phyloP scores from a whole-genome alignment of 2,797 vertebrate genomes.

The Yasuhikotakia modesta region DNA sequence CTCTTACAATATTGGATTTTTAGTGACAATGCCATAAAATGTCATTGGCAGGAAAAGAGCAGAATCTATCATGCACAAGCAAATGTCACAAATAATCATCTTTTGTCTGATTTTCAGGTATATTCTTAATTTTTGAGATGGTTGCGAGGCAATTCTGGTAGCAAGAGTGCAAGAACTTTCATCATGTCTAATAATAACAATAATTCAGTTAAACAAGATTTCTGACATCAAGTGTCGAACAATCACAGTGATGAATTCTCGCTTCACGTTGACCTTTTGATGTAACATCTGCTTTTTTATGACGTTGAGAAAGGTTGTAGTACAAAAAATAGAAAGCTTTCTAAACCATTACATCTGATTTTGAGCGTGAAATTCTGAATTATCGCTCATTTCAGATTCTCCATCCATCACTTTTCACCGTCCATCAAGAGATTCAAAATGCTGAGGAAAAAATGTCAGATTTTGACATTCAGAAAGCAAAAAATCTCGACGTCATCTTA shows the following conservation, averaged over 20 bases:
- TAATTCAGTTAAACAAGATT: not conserved
- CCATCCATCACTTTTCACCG: not conserved
- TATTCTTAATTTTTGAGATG: slow-evolving; percentile 26
- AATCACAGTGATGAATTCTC: not conserved
- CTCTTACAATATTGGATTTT: slow-evolving; percentile 75
- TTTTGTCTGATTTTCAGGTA: slow-evolving; percentile 63
- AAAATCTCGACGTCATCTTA: slow-evolving; percentile 14
- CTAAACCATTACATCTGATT: slow-evolving; percentile 21
- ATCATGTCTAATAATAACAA: not conserved
- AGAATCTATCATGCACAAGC: slow-evolving; percentile 71
- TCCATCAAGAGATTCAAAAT: slow-evolving; percentile 36
- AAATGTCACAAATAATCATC: slow-evolving; percentile 71
- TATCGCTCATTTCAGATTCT: not conserved
- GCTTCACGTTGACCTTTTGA: slow-evolving; percentile 19
- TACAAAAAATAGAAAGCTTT: slow-evolving; percentile 26
- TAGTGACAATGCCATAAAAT: slow-evolving; percentile 76
- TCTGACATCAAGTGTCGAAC: not conserved
- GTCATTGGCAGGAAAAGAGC: slow-evolving; percentile 70
- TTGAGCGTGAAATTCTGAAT: slow-evolving; percentile 13
- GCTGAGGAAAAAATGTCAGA: slow-evolving; percentile 12
- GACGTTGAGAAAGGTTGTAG: slow-evolving; percentile 8
- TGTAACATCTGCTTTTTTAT: not conserved
- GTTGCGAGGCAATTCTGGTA: slow-evolving; percentile 7
- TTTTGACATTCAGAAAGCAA: slow-evolving; percentile 37
- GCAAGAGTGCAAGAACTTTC: slow-evolving; percentile 17